A percentile compares a stretch with the other conserved stretches of the same genome.
Evolutionary conservation across 2,888 invertebrate genomes (phyloP).

Genomic region (Morinoia aosen): DNA sequence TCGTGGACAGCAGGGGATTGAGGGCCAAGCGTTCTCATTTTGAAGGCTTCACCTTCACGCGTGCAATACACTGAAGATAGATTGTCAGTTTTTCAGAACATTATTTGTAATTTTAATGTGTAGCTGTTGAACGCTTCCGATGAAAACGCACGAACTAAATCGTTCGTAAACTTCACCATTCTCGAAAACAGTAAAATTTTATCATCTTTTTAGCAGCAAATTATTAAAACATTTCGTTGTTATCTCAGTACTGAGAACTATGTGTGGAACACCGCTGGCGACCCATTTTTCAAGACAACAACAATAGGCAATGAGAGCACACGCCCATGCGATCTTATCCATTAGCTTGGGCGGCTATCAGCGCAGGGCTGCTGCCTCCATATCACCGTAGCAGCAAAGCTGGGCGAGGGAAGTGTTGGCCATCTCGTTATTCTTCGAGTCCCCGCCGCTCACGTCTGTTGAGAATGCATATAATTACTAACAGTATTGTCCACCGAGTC

Average conservation of each 20-base stretch:
- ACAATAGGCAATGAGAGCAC: not conserved
- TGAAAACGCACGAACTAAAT: no score
- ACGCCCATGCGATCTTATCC: not conserved
- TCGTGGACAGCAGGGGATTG: conserved; percentile 78
- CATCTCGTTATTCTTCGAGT: not conserved
- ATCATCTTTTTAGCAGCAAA: not conserved
- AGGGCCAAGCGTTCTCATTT: not conserved
- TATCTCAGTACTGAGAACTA: not conserved
- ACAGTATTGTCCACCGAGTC: not conserved
- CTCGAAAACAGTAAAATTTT: not conserved
- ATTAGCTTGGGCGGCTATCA: not conserved
- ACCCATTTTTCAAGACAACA: not conserved
- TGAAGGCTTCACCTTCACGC: not conserved
- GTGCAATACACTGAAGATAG: not conserved
- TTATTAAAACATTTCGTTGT: not conserved
- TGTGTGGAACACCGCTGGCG: not conserved
- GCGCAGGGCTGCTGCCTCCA: not conserved
- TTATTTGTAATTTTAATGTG: not conserved
- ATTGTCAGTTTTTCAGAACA: not conserved
- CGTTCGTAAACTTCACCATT: no score
- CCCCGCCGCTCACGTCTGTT: not conserved
- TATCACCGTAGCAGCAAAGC: not conserved
- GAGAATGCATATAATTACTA: not conserved
- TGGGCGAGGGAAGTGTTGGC: not conserved
- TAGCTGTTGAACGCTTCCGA: no score